Evolutionary conservation across 1,140 invertebrate genomes (phyloP).

Genomic region (Matsumurasca onukii): DNA sequence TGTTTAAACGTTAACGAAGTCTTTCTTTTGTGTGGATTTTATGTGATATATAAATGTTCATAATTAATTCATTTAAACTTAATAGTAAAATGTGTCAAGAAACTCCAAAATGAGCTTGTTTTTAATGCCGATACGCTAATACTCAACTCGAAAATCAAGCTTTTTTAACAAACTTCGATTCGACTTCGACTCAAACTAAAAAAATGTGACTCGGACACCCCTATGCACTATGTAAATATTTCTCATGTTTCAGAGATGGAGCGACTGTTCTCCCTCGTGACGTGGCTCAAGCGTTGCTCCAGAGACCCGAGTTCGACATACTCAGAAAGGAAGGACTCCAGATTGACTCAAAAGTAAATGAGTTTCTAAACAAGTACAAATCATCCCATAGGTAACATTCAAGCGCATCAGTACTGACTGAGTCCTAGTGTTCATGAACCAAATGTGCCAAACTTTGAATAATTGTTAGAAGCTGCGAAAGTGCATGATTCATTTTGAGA

Average conservation of each 20-base stretch:
- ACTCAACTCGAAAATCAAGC: not conserved
- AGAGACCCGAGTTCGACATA: not conserved
- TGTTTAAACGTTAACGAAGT: no score
- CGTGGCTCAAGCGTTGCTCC: not conserved
- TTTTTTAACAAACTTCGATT: not conserved
- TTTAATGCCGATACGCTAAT: no score
- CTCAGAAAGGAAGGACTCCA: no score
- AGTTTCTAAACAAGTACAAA: no score
- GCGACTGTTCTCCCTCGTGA: not conserved
- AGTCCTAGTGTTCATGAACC: no score
- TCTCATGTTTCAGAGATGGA: not conserved
- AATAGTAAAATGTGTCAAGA: not conserved
- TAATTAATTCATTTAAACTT: not conserved
- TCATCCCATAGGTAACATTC: no score
- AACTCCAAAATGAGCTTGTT: not conserved
- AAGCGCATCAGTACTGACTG: no score
- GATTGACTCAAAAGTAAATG: no score
- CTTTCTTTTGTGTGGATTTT: no score
- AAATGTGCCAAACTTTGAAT: no score
- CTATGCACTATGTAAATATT: not conserved
- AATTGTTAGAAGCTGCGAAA: no score
- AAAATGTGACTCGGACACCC: not conserved
- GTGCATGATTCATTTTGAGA: no score
- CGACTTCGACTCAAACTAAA: not conserved
- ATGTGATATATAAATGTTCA: not conserved